Base-by-base conservation (phyloP, 2,797 vertebrate genomes). In the Argentina silus region DNA sequence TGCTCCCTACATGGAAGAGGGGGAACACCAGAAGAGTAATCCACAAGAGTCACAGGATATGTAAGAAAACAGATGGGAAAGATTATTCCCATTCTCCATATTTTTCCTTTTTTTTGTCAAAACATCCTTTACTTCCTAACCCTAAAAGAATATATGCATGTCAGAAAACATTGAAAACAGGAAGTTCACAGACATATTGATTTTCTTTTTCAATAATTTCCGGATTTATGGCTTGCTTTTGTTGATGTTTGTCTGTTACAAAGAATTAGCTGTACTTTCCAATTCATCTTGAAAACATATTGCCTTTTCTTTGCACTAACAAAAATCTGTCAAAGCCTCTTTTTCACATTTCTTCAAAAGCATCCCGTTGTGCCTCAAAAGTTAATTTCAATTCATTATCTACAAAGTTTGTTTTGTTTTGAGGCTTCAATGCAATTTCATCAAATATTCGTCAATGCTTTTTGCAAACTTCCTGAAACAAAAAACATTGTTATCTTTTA, bases 341-440 rank as follows among this genome's bases (percentile, higher is more conserved):
- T 76, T 69, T 48, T n/a, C 36, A 70, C 17, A 6, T 12, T 67
- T 47, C 19, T 61, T 27, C 48, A 43, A 76, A 66, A 66, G 44
- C 55, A 44, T 70, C 23, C 51, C 70, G 44, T 45, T 21, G 67
- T 23, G 57, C 36, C 55, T 62, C 50, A 45, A 59, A 69, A 61
- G 56, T 47, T 23, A 57, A 67, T 43, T 43, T 67, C 69, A 71
- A 72, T 86, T 82, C 65, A 82, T 83, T 86, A 86, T 81, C 77
- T 72, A 19, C 45, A 12, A 47, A 56, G 67, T 57, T 72, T 27
- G 42, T 72, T 76, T 69, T 59, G 50, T 70, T 81, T 55, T 19
- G 62, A 70, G 56, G 73, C 74, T 65, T 55, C 70, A 63, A 50
- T 72, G 61, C 73, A 61, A 69, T 78, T 78, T 80, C 72, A 79